Base-by-base conservation (phyloP, 2,888 invertebrate genomes). In the Altica lythri region DNA sequence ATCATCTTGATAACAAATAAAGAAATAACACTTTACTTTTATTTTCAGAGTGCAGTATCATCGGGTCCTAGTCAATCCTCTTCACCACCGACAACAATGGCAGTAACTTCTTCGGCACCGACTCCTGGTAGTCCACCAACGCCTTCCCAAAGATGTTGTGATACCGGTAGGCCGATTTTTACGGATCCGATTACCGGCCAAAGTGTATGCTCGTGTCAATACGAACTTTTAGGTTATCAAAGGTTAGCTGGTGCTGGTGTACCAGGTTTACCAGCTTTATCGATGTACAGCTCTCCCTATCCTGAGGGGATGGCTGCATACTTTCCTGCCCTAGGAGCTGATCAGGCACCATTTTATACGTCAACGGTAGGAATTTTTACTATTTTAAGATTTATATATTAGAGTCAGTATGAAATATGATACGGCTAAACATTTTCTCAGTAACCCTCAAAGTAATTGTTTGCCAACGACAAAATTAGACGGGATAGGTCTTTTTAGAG, bases 101-200 rank as follows among this genome's bases (percentile, higher is more conserved):
- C 77, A 62, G 77, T 76, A 52, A 76, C 77, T 30, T 74, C 75
- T 47, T 73, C 77, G 59, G 74, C 75, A 53, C 73, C 73, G 54
- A 69, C 81, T 75, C 43, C 75, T 80, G 78, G 78, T 40, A 78
- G 82, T 55, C 75, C 83, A 51, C 79, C 83, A 55, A 62, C 71
- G 25, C 48, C 62, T 2, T 66, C 74, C 63, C 79, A 82, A 59
- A 79, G 92, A 69, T 93, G 95, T 81, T 93, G 95, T 80, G 93
- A 95, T 81, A 92, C 93, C 63, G 94, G 94, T 64, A 84, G 94
- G 70, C 89, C 93, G 61, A 86, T 94, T 75, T 92, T 91, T 80
- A 91, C 91, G 73, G 92, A 92, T 78, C 92, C 92, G 35, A 83
- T 92, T 66, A 90, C 91, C 65, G 92, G 92, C 49, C 91, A 92